Evolutionary conservation across 2,888 invertebrate genomes (phyloP), one percentile per base, ranked within the genome.

Genomic region (Acrobasis repandana): DNA sequence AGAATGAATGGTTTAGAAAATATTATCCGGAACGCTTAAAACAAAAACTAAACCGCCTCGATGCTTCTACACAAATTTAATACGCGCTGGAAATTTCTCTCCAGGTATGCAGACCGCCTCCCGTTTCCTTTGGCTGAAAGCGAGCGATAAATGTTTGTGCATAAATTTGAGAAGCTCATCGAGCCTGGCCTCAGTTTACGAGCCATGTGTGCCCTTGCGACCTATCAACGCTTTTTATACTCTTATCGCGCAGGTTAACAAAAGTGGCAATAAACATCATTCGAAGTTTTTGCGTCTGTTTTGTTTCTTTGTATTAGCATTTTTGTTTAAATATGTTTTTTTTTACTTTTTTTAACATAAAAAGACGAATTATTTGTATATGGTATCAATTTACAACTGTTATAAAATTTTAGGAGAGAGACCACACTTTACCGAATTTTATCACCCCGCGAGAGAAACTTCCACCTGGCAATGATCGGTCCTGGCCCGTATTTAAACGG

Each of bases 111-210:
- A 61, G 64, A 62, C 67, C 61, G 62, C 62, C 62, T 38, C 60
- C 63, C 62, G 74, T 76, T 77, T 73, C 72, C 73, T 75, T 74
- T 68, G 67, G 68, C 69, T 68, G 74, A 79, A 81, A 76, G 74
- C 69, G 68, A 56, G 68, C 71, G 74, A 77, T 80, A 80, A 81
- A 80, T 80, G 75, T 80, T 81, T 77, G 73, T 71, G 79, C 78
- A 82, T 81, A 76, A 79, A 80, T 79, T 82, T 80, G 63, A 74
- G 73, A 78, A 77, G 71, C 79, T 78, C 75, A 77, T 78, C 69
- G 74, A 67, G 67, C 65, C 67, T 66, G 65, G 60, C 68, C 71
- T 71, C 71, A 69, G 70, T 75, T 76, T 77, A 73, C 70, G 72
- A 71, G 71, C 60, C 9, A 50, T 63, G 66, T 63, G 66, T 65